These are phyloP conservation scores for Nipponia nippon DNA, from an alignment of 2,113 vertebrate species.

Conservation along the genomic window DNA sequence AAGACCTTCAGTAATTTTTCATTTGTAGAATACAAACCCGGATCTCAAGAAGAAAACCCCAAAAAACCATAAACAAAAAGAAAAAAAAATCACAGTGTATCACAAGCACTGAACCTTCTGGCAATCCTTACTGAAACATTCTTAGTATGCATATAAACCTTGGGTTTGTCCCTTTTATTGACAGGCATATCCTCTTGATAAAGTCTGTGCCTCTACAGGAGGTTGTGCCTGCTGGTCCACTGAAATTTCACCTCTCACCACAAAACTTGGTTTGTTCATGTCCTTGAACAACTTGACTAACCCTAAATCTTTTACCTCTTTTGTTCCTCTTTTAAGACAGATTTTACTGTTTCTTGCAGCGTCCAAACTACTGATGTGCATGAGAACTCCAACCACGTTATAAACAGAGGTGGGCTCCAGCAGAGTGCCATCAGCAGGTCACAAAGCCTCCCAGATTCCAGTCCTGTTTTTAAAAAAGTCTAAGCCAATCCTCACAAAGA, in stretches of 20 bases:
- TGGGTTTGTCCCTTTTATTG: not conserved
- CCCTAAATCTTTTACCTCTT: not conserved
- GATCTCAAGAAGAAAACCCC: not conserved
- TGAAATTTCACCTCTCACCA: not conserved
- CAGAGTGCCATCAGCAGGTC: not conserved
- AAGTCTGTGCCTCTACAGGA: not conserved
- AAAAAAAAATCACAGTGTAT: not conserved
- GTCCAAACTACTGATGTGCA: not conserved
- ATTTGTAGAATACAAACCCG: not conserved
- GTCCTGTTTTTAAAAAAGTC: not conserved
- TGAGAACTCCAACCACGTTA: not conserved
- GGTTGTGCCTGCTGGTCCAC: not conserved
- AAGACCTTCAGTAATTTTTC: not conserved
- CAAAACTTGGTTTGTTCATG: not conserved
- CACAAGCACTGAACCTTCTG: not conserved
- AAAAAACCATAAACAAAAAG: not conserved
- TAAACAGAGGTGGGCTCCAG: not conserved
- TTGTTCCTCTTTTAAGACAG: not conserved
- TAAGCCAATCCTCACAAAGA: not conserved
- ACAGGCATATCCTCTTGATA: not conserved
- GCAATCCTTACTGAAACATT: not conserved
- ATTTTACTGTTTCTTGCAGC: not conserved
- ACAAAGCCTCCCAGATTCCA: not conserved
- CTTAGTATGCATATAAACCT: not conserved
- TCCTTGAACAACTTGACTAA: not conserved